A percentile compares a stretch with the other conserved stretches of the same genome.
Conservation (phyloP, 2,113 vertebrate genomes). For the Grammomys dolichurus region DNA sequence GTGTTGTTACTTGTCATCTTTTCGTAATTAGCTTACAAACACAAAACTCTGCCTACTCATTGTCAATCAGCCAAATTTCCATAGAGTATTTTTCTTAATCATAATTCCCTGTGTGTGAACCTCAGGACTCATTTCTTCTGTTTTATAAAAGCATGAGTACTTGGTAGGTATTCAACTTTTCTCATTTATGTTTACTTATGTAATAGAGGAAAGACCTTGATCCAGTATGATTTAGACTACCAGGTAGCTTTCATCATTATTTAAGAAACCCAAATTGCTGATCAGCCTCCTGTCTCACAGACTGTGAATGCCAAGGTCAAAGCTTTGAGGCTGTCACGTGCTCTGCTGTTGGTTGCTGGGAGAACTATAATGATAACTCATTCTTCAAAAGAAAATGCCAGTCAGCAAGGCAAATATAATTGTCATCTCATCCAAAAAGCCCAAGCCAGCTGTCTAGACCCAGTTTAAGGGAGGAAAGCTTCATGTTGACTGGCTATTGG, state of each 20-base stretch:
- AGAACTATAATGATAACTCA: background rate
- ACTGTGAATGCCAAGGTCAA: background rate
- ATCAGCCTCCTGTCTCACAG: background rate
- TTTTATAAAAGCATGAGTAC: background rate
- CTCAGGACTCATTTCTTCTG: background rate
- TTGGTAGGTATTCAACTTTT: background rate
- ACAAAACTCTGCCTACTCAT: background rate
- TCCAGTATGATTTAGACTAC: background rate
- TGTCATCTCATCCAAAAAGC: background rate
- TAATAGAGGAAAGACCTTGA: background rate
- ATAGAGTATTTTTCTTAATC: background rate
- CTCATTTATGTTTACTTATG: background rate
- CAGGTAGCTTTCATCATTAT: accelerated
- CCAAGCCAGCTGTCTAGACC: background rate
- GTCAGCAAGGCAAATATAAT: background rate
- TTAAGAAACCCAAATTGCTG: background rate
- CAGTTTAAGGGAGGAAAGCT: background rate
- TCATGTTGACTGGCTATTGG: background rate
- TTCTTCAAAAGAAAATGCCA: constrained; percentile 43
- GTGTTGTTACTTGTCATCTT: background rate
- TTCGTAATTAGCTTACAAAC: constrained; percentile 32
- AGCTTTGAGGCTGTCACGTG: background rate
- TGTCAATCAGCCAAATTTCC: background rate
- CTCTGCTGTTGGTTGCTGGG: background rate
- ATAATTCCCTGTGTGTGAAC: background rate